phyloP scores from a whole-genome alignment of 1,140 invertebrate genomes.

The Formica exsecta region DNA sequence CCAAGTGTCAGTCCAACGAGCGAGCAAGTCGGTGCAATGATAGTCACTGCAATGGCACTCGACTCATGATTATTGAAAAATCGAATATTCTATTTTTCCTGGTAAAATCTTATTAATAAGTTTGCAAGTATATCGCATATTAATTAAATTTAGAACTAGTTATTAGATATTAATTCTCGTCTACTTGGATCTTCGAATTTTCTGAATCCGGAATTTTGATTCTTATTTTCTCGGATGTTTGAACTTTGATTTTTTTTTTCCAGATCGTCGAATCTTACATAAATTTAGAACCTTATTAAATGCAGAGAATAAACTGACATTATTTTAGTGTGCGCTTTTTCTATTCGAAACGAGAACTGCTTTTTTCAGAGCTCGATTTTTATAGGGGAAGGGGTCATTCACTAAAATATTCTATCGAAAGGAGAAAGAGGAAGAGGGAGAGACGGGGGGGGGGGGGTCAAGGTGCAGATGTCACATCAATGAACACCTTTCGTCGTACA shows the following conservation, averaged over 20 bases:
- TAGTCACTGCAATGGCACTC: background rate
- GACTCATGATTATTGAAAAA: background rate
- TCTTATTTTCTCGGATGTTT: background rate
- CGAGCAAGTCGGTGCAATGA: background rate
- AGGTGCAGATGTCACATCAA: conserved; percentile 74
- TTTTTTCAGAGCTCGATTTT: conserved; percentile 26
- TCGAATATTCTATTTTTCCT: background rate
- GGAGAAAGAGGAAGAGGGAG: background rate
- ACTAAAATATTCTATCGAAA: conserved; percentile 56
- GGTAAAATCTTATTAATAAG: conserved; percentile 19
- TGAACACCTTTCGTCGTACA: conserved; percentile 75
- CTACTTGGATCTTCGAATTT: background rate
- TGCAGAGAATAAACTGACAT: conserved; percentile 14
- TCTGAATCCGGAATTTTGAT: background rate
- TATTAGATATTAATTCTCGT: background rate
- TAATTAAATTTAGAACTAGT: background rate
- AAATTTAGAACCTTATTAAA: background rate
- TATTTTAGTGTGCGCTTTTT: conserved; percentile 11
- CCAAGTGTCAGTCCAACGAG: background rate
- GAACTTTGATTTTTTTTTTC: background rate
- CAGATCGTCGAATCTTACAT: background rate
- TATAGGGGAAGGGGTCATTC: conserved; percentile 61
- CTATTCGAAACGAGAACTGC: background rate
- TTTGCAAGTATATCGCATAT: no score
- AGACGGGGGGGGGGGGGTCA: background rate